Evolutionary conservation across 2,888 invertebrate genomes (phyloP).

Genomic region (Rhorus exstirpatorius): DNA sequence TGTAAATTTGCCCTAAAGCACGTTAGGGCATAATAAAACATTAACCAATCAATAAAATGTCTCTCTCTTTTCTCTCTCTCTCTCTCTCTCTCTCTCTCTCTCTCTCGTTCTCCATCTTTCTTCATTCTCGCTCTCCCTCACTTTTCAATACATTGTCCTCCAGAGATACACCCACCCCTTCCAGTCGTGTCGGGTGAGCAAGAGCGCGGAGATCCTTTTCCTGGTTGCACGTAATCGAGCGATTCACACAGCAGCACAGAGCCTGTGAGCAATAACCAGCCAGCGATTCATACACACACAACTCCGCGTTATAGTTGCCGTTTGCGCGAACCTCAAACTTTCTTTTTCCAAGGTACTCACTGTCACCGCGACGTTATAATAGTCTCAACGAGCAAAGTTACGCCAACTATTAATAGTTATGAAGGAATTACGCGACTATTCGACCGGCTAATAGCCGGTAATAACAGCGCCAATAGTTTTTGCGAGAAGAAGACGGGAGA

Average conservation of each 20-base stretch:
- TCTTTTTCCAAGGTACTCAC: conserved; percentile 72
- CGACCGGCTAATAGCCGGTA: conserved; percentile 35
- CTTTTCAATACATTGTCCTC: conserved; percentile 39
- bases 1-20: no score
- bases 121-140: neutral
- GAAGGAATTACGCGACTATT: conserved; percentile 68
- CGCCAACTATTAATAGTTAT: conserved; percentile 68
- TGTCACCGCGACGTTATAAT: conserved; percentile 68
- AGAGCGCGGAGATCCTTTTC: conserved; percentile 67
- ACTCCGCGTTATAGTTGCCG: conserved; percentile 34
- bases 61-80: neutral
- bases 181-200: conserved; percentile 44
- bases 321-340: conserved; percentile 67
- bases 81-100: neutral
- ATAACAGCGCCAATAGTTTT: conserved; percentile 31
- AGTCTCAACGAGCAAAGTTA: conserved; percentile 64
- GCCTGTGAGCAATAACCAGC: conserved; percentile 5
- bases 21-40: no score
- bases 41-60: no score
- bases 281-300: conserved; percentile 45
- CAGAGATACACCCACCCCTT: conserved; percentile 50
- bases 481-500: conserved; percentile 20
- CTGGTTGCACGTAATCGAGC: conserved; percentile 70
- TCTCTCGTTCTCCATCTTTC: conserved; percentile 15
- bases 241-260: conserved; percentile 35